These are phyloP conservation scores for Actinia equina DNA, from an alignment of 64 coral and sea anemone genomes.

Conservation along the genomic window DNA sequence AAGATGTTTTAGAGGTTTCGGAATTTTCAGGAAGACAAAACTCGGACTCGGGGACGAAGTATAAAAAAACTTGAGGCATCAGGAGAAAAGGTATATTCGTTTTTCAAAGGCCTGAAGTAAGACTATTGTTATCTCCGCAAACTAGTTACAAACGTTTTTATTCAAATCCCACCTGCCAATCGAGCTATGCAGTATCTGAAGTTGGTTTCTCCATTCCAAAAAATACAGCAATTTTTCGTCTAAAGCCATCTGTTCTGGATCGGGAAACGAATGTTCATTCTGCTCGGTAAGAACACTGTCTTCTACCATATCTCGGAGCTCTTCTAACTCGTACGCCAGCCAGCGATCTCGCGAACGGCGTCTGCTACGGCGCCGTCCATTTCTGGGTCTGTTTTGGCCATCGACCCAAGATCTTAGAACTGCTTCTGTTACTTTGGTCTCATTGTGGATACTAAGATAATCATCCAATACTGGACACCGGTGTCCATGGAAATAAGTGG, in stretches of 20 bases:
- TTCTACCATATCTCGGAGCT: not conserved
- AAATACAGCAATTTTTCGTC: not conserved
- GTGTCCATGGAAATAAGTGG: not conserved
- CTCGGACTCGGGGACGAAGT: too few species aligned
- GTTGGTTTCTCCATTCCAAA: slow-evolving; percentile 13
- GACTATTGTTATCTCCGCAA: too few species aligned
- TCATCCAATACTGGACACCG: not conserved
- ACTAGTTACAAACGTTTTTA: too few species aligned
- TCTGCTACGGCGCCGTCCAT: not conserved
- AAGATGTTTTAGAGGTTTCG: too few species aligned
- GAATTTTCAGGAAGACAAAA: too few species aligned
- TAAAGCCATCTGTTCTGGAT: slow-evolving; percentile 7
- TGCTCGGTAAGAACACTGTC: not conserved
- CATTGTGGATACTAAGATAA: not conserved
- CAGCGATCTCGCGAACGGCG: not conserved
- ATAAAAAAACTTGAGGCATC: too few species aligned
- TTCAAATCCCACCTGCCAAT: slow-evolving; percentile 3
- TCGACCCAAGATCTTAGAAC: not conserved
- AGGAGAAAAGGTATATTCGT: too few species aligned
- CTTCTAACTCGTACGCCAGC: not conserved
- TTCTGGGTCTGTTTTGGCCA: not conserved
- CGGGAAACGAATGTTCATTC: not conserved
- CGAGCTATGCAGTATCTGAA: slow-evolving; percentile 15
- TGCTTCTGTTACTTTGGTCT: not conserved
- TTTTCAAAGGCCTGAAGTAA: too few species aligned